A percentile compares a stretch with the other conserved stretches of the same genome.
phyloP scores from a whole-genome alignment of 2,113 vertebrate genomes.

The Tympanuchus pallidicinctus region DNA sequence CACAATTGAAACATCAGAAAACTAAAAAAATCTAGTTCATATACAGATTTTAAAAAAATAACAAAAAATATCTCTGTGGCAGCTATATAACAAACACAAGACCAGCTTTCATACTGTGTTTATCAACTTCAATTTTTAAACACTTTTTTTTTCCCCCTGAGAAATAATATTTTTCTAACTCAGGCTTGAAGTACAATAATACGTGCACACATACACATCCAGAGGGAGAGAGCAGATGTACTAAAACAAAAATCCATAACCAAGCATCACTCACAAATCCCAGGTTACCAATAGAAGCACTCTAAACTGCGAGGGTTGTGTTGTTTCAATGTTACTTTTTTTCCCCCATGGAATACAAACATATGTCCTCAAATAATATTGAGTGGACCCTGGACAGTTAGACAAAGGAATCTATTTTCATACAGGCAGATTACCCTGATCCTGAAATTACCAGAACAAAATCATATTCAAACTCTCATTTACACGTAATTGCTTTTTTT shows the following conservation, averaged over 20 bases:
- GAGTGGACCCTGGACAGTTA: background rate
- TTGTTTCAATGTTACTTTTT: background rate
- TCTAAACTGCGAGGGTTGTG: background rate
- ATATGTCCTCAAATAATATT: background rate
- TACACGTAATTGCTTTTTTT: background rate
- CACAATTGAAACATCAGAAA: background rate
- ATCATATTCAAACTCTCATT: background rate
- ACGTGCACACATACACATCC: background rate
- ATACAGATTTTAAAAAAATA: background rate
- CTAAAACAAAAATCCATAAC: background rate
- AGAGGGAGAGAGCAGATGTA: background rate
- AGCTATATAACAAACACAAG: background rate
- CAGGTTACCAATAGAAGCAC: background rate
- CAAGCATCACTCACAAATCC: background rate
- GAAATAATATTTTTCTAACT: background rate
- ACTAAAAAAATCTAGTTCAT: background rate
- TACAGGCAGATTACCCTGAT: background rate
- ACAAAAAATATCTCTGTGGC: background rate
- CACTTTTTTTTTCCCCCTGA: background rate
- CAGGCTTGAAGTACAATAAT: background rate
- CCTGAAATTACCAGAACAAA: background rate
- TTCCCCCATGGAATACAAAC: background rate
- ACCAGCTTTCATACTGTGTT: background rate
- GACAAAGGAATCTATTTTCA: background rate
- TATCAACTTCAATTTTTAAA: background rate